Evolutionary conservation across 2,888 invertebrate genomes (phyloP), one percentile per base, ranked within the genome.

Genomic region (Sphaerophoria rueppellii): DNA sequence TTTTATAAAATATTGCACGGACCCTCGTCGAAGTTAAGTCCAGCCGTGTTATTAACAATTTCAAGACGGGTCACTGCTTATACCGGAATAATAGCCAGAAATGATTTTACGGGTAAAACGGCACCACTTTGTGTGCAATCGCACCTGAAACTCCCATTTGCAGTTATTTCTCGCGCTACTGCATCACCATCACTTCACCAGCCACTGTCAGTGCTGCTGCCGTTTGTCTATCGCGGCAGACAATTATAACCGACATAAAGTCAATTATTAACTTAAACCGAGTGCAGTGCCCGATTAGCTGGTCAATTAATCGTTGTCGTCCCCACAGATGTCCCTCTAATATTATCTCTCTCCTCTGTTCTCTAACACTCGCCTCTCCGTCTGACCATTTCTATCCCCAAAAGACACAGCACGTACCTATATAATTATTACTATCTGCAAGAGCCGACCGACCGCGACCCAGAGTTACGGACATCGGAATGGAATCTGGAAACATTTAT

Each of bases 241-340:
- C 85, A 77, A 81, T 81, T 85, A 85, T 70, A 77, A 73, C 81
- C 35, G 77, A 77, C 80, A 71, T 76, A 70, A 81, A 85, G 85
- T 81, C 85, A 81, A 81, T 85, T 85, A 81, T 85, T 85, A 81
- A 85, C 85, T 69, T 73, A 85, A 81, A 65, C 73, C 81, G 58
- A 85, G 76, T 73, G 81, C 85, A 72, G 72, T 67, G 55, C 57
- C 69, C 76, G 85, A 85, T 85, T 85, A 85, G 76, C 58, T 58
- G 73, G 72, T 63, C 85, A 72, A 85, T 85, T 85, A 85, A 85
- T 85, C 72, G 75, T 76, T 63, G 48, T 54, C 65, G 50, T 65
- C 67, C 67, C 67, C 76, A 81, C 85, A 80, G 85, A 81, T 85
- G 85, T 81, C 81, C 61, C 76, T 73, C 76, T 73, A 74, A 65